Evolutionary conservation across 2,888 invertebrate species (phyloP), one percentile per base, ranked within the genome.

Genomic region (Pachliopta kotzebuea): DNA sequence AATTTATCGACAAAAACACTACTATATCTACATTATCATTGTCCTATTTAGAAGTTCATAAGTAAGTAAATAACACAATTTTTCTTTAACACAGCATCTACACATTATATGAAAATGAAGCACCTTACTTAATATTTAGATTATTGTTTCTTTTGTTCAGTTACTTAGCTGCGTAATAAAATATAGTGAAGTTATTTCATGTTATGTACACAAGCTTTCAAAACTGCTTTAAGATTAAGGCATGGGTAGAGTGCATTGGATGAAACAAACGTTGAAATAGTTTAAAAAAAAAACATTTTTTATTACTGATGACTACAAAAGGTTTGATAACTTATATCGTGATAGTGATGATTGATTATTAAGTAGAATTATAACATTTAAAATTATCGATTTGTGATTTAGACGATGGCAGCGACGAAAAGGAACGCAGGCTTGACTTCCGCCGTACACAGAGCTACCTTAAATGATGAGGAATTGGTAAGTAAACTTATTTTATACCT

Each of bases 321-420:
- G 24, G 1, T 42, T 45, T 45, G 23, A 23, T 14, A 24, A 45
- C 24, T 21, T 21, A 45, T 1, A 42, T n/a, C 14, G 14, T 37
- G 11, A 37, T 14, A 4, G 45, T 45, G n/a, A n/a, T 45, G 45
- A n/a, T n/a, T 45, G 6, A 45, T 45, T 6, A 14, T 24, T 18
- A 26, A 18, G 2, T 9, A 14, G 20, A 4, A 29, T 49, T 18
- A 55, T 20, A 24, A 20, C 23, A 37, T 37, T 59, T 55, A 63
- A 59, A 23, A 45, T 58, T 55, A 45, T 42, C 45, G 42, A 63
- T 68, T 61, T 68, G 73, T 66, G 81, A 72, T 84, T 76, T 84
- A 99, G 99, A 99, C 99, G 69, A 99, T 99, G 99, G 99, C 98
- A 71, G 99, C 98, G 49, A 98, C 98, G 69, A 98, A 99, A 88